Base-by-base conservation (phyloP, 2,888 invertebrate species). In the Pandemis corylana region DNA sequence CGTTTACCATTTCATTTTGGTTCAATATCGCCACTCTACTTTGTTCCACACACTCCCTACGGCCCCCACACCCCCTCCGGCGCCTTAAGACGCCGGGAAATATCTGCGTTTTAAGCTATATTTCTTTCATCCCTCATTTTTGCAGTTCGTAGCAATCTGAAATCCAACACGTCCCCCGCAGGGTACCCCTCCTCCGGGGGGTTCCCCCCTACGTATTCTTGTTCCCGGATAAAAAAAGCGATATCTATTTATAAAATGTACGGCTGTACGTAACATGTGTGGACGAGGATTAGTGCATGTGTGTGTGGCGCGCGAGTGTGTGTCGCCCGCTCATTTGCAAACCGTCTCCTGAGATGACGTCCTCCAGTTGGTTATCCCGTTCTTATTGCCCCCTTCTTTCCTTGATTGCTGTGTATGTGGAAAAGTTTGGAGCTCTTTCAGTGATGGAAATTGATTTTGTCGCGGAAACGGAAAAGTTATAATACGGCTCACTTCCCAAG, bases 41-140 rank as follows among this genome's bases (percentile, higher is more conserved):
- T 93, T 93, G 94, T 93, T 94, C 94, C 94, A 94, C 94, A 94
- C 92, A 94, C 93, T 90, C 91, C 90, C 90, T 83, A 78, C 82
- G 85, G 79, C 85, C 84, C 86, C 82, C 83, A 81, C 83, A 81
- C 81, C 83, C 85, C 87, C 85, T 77, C 86, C 88, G 85, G 86
- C 88, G 89, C 90, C 93, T 94, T 92, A 94, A 94, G 94, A 94
- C 92, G 94, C 91, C 94, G 93, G 92, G 93, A 94, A 94, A 94
- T 94, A 94, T 95, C 94, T 94, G 94, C 94, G 95, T 95, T 94
- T 95, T 95, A 95, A 94, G 95, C 94, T 95, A 95, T 95, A 95
- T 95, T 95, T 95, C 95, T 95, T 95, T 95, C 95, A 95, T 95
- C 95, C 95, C 95, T 95, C 95, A 95, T 95, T 95, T 95, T 95